Evolutionary conservation across 2,797 vertebrate genomes (phyloP), one percentile per base, ranked within the genome.

Genomic region (Ctenopoma kingsleyae): DNA sequence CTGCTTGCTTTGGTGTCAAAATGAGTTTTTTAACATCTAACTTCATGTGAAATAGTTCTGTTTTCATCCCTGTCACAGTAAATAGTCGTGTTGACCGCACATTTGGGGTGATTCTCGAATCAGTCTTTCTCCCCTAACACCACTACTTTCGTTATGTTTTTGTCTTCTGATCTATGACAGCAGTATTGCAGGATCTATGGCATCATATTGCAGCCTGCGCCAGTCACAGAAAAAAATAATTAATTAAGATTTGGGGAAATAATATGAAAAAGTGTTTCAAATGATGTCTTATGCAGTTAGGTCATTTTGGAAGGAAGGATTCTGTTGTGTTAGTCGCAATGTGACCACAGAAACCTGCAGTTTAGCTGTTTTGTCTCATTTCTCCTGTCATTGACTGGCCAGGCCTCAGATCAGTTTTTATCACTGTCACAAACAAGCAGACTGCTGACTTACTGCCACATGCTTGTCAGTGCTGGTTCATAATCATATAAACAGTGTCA

Each of bases 391-490:
- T 20, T 25, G 15, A 4, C 43, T 50, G 8, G 17, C 12, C 0
- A 11, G 56, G 19, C 49, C 63, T 30, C 15, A 35, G 49, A 43
- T 74, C 59, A 53, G 53, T 82, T 79, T 74, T 58, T 30, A 56
- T 67, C 60, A 6, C 66, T 61, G 50, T 80, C 48, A 49, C 62
- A 64, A 76, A 79, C 78, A 71, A 81, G 52, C 66, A 58, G 53
- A 50, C 63, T 66, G 77, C 65, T 81, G 75, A 81, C 59, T 76
- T 75, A 22, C 48, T 61, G 67, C 71, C 69, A 73, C 78, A 74
- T 60, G 70, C 72, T 75, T 46, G 32, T 78, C 70, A 55, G 53
- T 56, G 54, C 58, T 64, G 58, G 30, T 55, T 70, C 32, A 54
- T 17, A 67, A 75, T 59, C 72, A 71, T 55, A 73, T 40, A 75